phyloP scores from a whole-genome alignment of 2,888 invertebrate species.

The Cenopis cana region DNA sequence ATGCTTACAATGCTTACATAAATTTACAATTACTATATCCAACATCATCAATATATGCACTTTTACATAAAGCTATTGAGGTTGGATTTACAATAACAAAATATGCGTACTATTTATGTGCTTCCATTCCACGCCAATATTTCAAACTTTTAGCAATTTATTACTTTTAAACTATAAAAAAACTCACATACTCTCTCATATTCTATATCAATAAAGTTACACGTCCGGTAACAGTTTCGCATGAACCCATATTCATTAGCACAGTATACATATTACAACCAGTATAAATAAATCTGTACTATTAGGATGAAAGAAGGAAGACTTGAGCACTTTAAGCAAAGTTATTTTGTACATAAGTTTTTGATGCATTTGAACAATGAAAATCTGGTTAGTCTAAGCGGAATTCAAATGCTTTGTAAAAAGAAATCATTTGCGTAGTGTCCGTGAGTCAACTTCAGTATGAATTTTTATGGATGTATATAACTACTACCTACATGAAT shows the following conservation, averaged over 20 bases:
- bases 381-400: too few relatives aligned
- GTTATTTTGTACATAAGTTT: too few relatives aligned
- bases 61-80: background rate
- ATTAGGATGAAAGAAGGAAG: background rate
- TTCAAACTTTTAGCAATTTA: background rate
- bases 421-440: too few relatives aligned
- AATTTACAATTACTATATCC: slow-evolving; percentile 10
- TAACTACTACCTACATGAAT: too few relatives aligned
- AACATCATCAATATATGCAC: slow-evolving; percentile 7
- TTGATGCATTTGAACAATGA: too few relatives aligned
- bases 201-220: slow-evolving; percentile 29
- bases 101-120: background rate
- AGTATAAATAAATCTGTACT: background rate
- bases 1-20: too few relatives aligned
- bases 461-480: too few relatives aligned
- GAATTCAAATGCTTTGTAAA: too few relatives aligned
- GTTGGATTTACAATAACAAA: slow-evolving; percentile 24
- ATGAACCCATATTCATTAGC: background rate
- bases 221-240: slow-evolving; percentile 16
- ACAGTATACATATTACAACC: background rate
- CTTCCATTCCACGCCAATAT: slow-evolving; percentile 32
- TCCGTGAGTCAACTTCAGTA: too few relatives aligned
- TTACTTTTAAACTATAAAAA: background rate
- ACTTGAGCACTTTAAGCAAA: too few relatives aligned
- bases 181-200: slow-evolving; percentile 4